Percentiles rank a stretch among this genome's conserved stretches.
Evolutionary conservation across 2,113 vertebrate genomes (phyloP).

Genomic region (Mobula hypostoma): DNA sequence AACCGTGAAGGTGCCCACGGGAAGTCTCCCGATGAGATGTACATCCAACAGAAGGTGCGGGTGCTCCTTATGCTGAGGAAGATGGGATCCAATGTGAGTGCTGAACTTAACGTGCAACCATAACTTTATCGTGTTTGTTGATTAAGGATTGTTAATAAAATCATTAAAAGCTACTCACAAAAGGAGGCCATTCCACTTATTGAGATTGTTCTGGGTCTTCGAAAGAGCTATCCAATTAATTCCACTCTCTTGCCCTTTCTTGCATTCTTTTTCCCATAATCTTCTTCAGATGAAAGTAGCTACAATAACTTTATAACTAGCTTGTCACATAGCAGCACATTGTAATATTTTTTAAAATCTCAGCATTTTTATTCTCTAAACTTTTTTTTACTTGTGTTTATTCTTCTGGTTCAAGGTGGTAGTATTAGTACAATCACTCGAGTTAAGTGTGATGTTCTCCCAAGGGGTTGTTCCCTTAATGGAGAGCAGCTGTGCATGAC

Average conservation of each 20-base stretch:
- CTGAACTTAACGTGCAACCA: not conserved
- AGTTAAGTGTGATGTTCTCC: no score
- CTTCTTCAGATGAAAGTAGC: not conserved
- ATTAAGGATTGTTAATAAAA: not conserved
- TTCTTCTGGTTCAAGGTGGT: no score
- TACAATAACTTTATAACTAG: not conserved
- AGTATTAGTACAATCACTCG: no score
- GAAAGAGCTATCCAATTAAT: not conserved
- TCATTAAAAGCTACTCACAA: not conserved
- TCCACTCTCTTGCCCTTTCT: not conserved
- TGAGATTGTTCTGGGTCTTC: not conserved
- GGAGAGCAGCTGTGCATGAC: no score
- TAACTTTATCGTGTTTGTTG: not conserved
- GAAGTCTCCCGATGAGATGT: constrained; percentile 98
- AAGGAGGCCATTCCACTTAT: not conserved
- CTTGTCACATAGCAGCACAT: not conserved
- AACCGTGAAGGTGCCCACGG: constrained; percentile 94
- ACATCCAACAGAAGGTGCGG: constrained; percentile 96
- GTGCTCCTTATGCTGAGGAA: constrained; percentile 98
- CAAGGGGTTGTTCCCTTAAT: no score
- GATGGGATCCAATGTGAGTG: constrained; percentile 97
- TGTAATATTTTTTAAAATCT: not conserved
- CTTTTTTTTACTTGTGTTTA: no score
- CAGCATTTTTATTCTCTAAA: not conserved
- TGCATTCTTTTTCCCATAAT: not conserved